A percentile compares a stretch with the other conserved stretches of the same genome.
These are phyloP conservation scores for Papilio helenus DNA, from an alignment of 1,140 invertebrate species.

Conservation along the genomic window DNA sequence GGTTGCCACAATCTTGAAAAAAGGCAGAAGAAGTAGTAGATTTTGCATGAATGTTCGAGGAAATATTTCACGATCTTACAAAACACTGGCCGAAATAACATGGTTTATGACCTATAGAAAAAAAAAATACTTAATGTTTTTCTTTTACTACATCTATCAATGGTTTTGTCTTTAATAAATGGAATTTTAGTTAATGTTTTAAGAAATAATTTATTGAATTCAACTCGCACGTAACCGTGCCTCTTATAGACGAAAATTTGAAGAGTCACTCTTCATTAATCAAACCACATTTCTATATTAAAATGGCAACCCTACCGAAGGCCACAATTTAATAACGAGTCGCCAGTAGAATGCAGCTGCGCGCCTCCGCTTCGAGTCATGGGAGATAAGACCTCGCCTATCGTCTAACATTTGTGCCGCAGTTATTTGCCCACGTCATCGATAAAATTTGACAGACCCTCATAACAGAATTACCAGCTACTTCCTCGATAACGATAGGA, in stretches of 20 bases:
- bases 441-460: conserved; percentile 49
- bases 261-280: not conserved
- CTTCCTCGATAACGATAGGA: conserved; percentile 22
- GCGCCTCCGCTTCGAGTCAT: conserved; percentile 16
- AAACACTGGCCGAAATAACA: not conserved
- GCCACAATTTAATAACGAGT: conserved; percentile 69
- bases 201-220: not conserved
- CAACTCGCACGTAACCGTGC: not conserved
- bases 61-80: not conserved
- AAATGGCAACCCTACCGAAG: conserved; percentile 42
- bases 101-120: not conserved
- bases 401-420: conserved; percentile 35
- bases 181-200: not conserved
- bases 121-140: not conserved
- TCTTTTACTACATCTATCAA: not conserved
- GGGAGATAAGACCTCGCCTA: conserved; percentile 40
- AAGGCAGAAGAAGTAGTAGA: no score
- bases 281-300: not conserved
- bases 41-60: no score
- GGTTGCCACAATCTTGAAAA: not conserved
- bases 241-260: not conserved
- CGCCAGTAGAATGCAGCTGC: conserved; percentile 48
- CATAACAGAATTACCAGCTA: conserved; percentile 25
- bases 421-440: conserved; percentile 49
- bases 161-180: not conserved